Conservation (phyloP, 2,888 invertebrate species). For the Monochamus alternatus region DNA sequence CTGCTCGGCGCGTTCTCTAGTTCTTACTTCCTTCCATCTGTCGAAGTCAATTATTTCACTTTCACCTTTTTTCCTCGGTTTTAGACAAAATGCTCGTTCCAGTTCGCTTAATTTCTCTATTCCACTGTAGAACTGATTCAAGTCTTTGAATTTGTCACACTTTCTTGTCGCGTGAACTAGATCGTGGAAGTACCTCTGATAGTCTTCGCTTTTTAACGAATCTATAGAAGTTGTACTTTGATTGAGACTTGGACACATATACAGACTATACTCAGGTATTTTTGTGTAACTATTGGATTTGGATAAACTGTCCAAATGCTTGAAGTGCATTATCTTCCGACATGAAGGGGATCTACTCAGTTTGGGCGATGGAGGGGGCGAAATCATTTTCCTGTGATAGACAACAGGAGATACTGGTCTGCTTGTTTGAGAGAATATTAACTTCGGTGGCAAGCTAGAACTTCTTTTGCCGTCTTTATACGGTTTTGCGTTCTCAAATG, state of each 20-base stretch:
- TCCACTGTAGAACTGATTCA: conserved; percentile 89
- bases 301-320: conserved; percentile 32
- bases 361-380: conserved; percentile 55
- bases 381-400: conserved; percentile 45
- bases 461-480: conserved; percentile 66
- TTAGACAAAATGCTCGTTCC: conserved; percentile 83
- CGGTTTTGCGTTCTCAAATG: conserved; percentile 68
- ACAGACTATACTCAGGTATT: conserved; percentile 48
- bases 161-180: conserved; percentile 78
- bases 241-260: conserved; percentile 62
- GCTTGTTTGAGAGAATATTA: conserved; percentile 62
- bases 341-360: conserved; percentile 60
- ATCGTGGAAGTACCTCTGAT: conserved; percentile 80
- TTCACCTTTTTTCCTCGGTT: conserved; percentile 82
- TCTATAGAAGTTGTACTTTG: conserved; percentile 72
- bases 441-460: conserved; percentile 72
- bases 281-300: conserved; percentile 36
- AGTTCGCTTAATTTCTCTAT: conserved; percentile 89
- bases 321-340: conserved; percentile 61
- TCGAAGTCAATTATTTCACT: conserved; percentile 91
- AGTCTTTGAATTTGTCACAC: conserved; percentile 87
- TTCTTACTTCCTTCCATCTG: conserved; percentile 87
- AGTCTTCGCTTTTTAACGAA: conserved; percentile 75
- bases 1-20: conserved; percentile 85
- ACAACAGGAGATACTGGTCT: conserved; percentile 61